Conservation (phyloP, 2,797 vertebrate genomes). For the Muscicapa striata region DNA sequence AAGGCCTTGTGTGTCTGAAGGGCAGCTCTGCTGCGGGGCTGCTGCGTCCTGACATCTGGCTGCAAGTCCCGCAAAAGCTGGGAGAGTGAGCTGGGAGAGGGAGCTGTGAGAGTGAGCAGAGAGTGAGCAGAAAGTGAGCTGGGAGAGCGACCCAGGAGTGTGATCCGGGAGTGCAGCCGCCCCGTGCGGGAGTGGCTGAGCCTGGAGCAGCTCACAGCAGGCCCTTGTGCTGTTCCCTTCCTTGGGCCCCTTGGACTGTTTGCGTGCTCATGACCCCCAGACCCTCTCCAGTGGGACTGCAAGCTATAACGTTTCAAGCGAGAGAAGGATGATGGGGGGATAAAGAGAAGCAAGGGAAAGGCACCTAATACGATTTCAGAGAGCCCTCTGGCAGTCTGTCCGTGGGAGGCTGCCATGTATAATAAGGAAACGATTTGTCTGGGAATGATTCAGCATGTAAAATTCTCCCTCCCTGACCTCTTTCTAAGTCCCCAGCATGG, state of each 20-base stretch:
- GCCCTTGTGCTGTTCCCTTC: not conserved
- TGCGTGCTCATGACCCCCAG: not conserved
- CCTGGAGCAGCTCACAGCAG: not conserved
- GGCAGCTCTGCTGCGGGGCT: not conserved
- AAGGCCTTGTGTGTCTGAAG: fast-evolving
- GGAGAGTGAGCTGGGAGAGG: not conserved
- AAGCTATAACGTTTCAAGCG: conserved; percentile 7
- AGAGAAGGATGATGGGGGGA: not conserved
- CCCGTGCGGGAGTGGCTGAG: not conserved
- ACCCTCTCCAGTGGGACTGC: not conserved
- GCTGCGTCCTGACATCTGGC: not conserved
- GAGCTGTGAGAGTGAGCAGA: not conserved
- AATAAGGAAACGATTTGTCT: conserved; percentile 69
- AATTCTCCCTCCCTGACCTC: conserved; percentile 44
- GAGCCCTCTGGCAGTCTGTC: conserved; percentile 50
- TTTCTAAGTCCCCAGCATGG: conserved; percentile 8
- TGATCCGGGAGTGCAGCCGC: not conserved
- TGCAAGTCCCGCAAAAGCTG: not conserved
- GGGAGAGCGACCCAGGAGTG: not conserved
- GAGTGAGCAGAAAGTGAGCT: fast-evolving
- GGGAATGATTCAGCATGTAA: conserved; percentile 52
- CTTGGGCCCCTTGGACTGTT: conserved; percentile 6
- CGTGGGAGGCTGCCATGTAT: conserved; percentile 63
- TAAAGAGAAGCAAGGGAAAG: conserved; percentile 38
- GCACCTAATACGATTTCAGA: conserved; percentile 43